A percentile compares a stretch with the other conserved stretches of the same genome.
These are phyloP conservation scores for Orius laevigatus DNA, from an alignment of 1,140 invertebrate species.

Conservation along the genomic window DNA sequence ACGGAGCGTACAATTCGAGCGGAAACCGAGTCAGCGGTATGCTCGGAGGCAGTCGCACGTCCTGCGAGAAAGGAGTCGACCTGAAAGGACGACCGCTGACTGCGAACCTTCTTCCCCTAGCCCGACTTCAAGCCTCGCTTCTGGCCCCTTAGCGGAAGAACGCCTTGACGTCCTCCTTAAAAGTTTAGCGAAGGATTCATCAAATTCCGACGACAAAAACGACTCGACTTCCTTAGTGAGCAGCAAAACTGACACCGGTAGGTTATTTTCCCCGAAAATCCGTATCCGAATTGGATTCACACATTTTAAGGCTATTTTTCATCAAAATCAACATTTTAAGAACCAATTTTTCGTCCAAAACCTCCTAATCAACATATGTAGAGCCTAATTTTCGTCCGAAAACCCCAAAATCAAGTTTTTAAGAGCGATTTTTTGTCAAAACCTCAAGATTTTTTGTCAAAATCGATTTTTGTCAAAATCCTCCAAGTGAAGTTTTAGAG, in stretches of 20 bases:
- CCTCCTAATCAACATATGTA: too few species aligned
- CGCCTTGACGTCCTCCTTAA: constrained; percentile 44
- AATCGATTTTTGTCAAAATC: too few species aligned
- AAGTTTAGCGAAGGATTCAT: constrained; percentile 37
- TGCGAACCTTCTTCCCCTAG: not conserved
- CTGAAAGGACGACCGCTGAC: not conserved
- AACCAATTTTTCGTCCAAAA: too few species aligned
- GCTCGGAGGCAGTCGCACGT: constrained; percentile 76
- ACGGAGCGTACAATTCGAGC: constrained; percentile 84
- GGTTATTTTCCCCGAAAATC: too few species aligned
- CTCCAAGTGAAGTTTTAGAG: too few species aligned
- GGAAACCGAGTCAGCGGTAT: constrained; percentile 90
- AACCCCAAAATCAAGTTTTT: too few species aligned
- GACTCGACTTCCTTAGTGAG: constrained; percentile 21
- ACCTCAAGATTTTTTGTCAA: too few species aligned
- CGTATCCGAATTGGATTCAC: too few species aligned
- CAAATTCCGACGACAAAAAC: constrained; percentile 21
- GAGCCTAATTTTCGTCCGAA: too few species aligned
- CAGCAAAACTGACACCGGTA: constrained; percentile 20
- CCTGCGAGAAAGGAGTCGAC: constrained; percentile 43
- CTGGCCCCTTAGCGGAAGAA: constrained; percentile 28
- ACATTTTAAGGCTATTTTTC: too few species aligned
- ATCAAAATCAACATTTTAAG: too few species aligned
- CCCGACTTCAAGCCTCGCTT: not conserved
- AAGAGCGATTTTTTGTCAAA: too few species aligned